Percentiles rank a stretch among this genome's conserved stretches.
Evolutionary conservation across 1,140 invertebrate genomes (phyloP).

Genomic region (Steinernema khuongi): DNA sequence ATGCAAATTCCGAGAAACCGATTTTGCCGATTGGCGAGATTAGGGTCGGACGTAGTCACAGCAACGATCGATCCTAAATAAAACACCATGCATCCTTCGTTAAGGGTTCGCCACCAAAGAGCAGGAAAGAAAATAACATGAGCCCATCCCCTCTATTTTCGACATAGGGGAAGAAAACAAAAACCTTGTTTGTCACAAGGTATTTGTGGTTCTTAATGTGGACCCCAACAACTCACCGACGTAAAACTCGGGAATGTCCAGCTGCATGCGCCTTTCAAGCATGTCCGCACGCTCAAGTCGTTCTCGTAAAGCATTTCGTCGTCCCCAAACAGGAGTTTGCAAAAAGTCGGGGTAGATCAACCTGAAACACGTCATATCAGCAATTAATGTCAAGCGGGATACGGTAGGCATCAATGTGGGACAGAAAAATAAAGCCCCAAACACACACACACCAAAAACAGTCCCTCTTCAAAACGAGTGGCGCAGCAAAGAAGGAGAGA

Average conservation of each 20-base stretch:
- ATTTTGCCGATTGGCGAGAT: constrained; percentile 76
- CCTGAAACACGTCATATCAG: constrained; percentile 61
- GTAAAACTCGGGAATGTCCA: constrained; percentile 94
- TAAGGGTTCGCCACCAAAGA: not conserved
- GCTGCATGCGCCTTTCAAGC: constrained; percentile 73
- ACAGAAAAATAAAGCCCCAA: not conserved
- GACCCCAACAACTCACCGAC: constrained; percentile 69
- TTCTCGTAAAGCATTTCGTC: constrained; percentile 75
- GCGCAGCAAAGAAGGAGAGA: not conserved
- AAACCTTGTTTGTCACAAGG: not conserved
- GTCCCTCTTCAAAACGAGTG: not conserved
- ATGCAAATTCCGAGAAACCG: constrained; percentile 96
- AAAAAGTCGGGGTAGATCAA: constrained; percentile 88
- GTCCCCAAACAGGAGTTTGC: constrained; percentile 73
- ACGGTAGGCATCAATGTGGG: not conserved
- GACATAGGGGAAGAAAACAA: constrained; percentile 13
- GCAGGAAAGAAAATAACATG: constrained; percentile 10
- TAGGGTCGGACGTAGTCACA: constrained; percentile 80
- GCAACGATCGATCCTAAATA: constrained; percentile 77
- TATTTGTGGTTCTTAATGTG: not conserved
- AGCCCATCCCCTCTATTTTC: constrained; percentile 32
- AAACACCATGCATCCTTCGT: constrained; percentile 23
- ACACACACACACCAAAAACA: not conserved
- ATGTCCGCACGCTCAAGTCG: constrained; percentile 86
- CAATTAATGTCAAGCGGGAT: not conserved